Conservation (phyloP, 2,888 invertebrate species). For the Eupithecia abbreviata region DNA sequence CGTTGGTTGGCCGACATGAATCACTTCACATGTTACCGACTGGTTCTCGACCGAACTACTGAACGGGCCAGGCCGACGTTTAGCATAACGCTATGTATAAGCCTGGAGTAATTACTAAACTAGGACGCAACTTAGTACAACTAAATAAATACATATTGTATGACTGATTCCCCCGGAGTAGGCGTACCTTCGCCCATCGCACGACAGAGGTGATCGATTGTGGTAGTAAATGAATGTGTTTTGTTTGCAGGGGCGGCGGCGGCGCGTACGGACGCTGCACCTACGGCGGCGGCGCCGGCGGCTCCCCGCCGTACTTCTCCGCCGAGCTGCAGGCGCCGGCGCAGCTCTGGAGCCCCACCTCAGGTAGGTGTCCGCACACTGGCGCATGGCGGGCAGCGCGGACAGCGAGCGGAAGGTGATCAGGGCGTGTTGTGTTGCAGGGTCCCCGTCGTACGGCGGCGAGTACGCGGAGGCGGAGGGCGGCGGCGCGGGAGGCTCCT, state of each 20-base stretch:
- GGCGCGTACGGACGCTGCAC: constrained; percentile 66
- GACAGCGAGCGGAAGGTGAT: constrained; percentile 48
- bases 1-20: too few species aligned
- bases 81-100: too few species aligned
- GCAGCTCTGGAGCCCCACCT: constrained; percentile 68
- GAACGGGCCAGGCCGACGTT: too few species aligned
- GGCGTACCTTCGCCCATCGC: neutral
- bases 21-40: too few species aligned
- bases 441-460: constrained; percentile 42
- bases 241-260: constrained; percentile 50
- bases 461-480: constrained; percentile 52
- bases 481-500: constrained; percentile 59
- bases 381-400: constrained; percentile 8
- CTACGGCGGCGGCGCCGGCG: constrained; percentile 55
- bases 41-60: too few species aligned
- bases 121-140: too few species aligned
- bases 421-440: constrained; percentile 35
- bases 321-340: constrained; percentile 60
- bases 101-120: too few species aligned
- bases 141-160: too few species aligned
- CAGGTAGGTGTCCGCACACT: constrained; percentile 52
- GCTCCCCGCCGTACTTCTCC: constrained; percentile 68
- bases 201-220: neutral
- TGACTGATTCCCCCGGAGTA: too few species aligned
- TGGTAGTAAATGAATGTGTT: neutral